Percentiles rank a stretch among this genome's conserved stretches.
phyloP scores from a whole-genome alignment of 2,797 vertebrate genomes.

The Coluber constrictor region DNA sequence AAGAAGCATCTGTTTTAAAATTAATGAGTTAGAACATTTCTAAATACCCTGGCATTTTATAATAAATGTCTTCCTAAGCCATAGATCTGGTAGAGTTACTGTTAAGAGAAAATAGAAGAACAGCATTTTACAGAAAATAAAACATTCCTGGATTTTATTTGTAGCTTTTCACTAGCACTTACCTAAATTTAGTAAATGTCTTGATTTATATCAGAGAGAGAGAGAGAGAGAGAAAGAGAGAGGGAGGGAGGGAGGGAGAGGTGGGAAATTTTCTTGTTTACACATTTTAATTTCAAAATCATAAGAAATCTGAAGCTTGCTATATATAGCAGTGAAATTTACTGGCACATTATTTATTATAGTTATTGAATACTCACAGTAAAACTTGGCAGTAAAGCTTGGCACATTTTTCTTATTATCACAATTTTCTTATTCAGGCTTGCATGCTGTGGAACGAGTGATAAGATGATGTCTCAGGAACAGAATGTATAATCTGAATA shows the following conservation, averaged over 20 bases:
- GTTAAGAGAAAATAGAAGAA: background rate
- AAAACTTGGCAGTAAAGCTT: background rate
- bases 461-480: background rate
- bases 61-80: background rate
- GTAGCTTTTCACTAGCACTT: background rate
- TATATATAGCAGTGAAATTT: background rate
- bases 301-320: background rate
- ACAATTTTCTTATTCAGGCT: background rate
- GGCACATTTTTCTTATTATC: background rate
- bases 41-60: background rate
- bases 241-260: too few species aligned
- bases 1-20: background rate
- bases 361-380: background rate
- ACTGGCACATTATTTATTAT: background rate
- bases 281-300: background rate
- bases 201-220: background rate
- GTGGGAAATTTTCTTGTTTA: background rate
- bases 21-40: background rate
- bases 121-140: background rate
- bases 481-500: background rate
- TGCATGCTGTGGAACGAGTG: background rate
- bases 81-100: background rate
- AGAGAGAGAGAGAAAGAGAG: too few species aligned
- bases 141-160: background rate
- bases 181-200: background rate